These are phyloP conservation scores for Diuraphis noxia DNA, from an alignment of 1,140 invertebrate species.

Conservation along the genomic window DNA sequence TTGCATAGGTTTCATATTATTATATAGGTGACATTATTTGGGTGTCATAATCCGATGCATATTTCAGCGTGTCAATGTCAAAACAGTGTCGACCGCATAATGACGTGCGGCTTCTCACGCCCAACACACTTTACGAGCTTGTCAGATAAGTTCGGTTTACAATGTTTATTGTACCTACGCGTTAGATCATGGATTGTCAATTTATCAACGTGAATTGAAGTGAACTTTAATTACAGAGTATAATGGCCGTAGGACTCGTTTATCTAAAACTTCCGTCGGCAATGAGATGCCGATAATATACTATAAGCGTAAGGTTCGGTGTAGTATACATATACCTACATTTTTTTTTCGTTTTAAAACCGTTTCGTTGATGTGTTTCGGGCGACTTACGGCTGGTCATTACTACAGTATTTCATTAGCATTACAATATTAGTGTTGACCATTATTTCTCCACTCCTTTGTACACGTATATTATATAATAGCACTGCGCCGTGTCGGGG, in stretches of 20 bases:
- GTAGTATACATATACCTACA: not conserved
- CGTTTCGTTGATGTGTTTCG: conserved; percentile 8
- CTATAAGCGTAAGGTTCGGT: not conserved
- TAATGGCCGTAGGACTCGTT: not conserved
- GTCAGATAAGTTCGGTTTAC: conserved; percentile 9
- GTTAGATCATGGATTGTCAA: not conserved
- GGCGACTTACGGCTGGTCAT: conserved; percentile 14
- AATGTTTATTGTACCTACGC: not conserved
- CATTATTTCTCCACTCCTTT: conserved; percentile 23
- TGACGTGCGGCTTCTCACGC: not conserved
- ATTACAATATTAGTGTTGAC: conserved; percentile 36
- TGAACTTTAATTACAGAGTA: not conserved
- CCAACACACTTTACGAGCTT: conserved; percentile 14
- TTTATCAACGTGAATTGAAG: not conserved
- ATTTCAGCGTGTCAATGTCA: conserved; percentile 27
- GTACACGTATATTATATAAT: not conserved
- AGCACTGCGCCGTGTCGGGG: not conserved
- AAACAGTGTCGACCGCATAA: conserved; percentile 16
- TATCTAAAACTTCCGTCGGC: not conserved
- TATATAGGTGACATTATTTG: not conserved
- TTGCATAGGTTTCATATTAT: not conserved
- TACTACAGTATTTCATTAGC: conserved; percentile 31
- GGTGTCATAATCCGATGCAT: not conserved
- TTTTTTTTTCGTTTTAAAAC: not conserved
- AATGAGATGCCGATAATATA: not conserved